Conservation (phyloP, 2,888 invertebrate genomes). For the Ommatoiulus sabulosus region DNA sequence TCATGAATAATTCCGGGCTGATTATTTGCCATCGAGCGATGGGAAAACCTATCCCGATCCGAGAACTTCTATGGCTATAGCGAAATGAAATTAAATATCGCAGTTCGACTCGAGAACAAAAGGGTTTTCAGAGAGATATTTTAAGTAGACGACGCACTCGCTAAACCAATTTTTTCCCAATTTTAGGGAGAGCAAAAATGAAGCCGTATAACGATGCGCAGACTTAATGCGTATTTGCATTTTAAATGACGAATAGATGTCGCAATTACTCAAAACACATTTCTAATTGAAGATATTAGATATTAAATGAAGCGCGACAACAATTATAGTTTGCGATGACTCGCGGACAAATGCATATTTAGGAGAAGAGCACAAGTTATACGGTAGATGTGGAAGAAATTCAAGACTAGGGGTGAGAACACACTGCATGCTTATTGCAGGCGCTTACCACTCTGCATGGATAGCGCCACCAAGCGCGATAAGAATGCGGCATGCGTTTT, state of each 20-base stretch:
- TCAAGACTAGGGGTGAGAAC: too few relatives aligned
- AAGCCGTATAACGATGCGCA: background rate
- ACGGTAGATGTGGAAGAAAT: background rate
- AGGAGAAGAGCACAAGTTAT: background rate
- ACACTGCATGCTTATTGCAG: too few relatives aligned
- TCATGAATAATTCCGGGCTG: constrained; percentile 55
- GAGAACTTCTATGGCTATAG: background rate
- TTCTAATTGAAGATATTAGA: background rate
- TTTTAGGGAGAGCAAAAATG: background rate
- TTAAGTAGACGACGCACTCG: background rate
- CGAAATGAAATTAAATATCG: constrained; percentile 8
- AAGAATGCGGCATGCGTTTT: too few relatives aligned
- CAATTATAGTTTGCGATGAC: background rate
- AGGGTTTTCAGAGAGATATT: background rate
- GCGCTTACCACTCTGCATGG: too few relatives aligned
- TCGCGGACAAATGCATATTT: background rate
- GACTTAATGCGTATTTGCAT: background rate
- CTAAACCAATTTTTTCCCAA: background rate
- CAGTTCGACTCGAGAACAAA: background rate
- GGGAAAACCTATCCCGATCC: constrained; percentile 35
- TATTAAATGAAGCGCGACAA: constrained; percentile 26
- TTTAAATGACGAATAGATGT: constrained; percentile 14
- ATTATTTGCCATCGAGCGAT: constrained; percentile 49
- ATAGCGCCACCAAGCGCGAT: too few relatives aligned
- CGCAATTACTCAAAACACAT: background rate